These are phyloP conservation scores for Diabrotica undecimpunctata DNA, from an alignment of 1,140 invertebrate species.

Conservation along the genomic window DNA sequence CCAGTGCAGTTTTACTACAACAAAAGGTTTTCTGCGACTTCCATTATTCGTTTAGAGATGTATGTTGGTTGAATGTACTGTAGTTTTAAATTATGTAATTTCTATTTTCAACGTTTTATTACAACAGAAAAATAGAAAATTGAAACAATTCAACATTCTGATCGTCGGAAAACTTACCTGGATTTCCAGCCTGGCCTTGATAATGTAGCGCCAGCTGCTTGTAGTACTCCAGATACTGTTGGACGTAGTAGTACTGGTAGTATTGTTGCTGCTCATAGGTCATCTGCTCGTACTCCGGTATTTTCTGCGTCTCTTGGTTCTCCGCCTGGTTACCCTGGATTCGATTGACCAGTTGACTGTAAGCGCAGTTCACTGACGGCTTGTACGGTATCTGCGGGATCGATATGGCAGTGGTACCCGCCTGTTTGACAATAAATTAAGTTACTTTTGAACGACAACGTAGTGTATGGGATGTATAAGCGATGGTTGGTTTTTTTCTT, in stretches of 20 bases:
- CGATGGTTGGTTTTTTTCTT: too few species aligned
- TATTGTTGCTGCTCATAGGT: slow-evolving; percentile 43
- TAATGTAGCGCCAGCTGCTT: slow-evolving; percentile 40
- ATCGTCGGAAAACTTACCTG: slow-evolving; percentile 1
- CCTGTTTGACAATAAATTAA: slow-evolving; percentile 27
- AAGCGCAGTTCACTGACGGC: slow-evolving; percentile 78
- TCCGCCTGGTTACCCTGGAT: slow-evolving; percentile 63
- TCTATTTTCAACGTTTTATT: too few species aligned
- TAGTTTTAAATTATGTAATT: too few species aligned
- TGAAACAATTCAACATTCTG: too few species aligned
- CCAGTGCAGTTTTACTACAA: too few species aligned
- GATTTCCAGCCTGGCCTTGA: slow-evolving; percentile 21
- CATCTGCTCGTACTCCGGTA: slow-evolving; percentile 23
- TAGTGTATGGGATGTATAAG: too few species aligned
- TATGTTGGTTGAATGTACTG: too few species aligned
- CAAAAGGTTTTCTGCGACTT: too few species aligned
- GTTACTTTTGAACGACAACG: slow-evolving; percentile 7
- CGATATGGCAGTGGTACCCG: slow-evolving; percentile 10
- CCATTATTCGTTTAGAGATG: too few species aligned
- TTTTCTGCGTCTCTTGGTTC: slow-evolving; percentile 39
- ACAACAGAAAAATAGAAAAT: too few species aligned
- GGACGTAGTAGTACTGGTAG: slow-evolving; percentile 42
- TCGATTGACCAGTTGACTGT: slow-evolving; percentile 78
- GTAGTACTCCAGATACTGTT: slow-evolving; percentile 45
- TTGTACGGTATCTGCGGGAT: slow-evolving; percentile 61